Base-by-base conservation (phyloP, 2,113 vertebrate genomes). In the Marmota flaviventris region DNA sequence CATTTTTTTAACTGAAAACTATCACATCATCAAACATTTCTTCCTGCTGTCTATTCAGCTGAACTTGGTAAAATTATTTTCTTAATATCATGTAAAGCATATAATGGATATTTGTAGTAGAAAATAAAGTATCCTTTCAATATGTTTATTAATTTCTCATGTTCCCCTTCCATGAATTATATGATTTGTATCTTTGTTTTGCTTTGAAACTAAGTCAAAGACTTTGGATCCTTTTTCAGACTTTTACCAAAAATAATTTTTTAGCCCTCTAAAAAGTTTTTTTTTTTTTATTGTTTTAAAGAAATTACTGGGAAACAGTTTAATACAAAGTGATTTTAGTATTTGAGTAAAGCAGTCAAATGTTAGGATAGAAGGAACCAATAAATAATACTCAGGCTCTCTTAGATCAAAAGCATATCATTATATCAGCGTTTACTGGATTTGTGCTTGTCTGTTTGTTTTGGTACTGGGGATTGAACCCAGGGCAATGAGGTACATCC, bases 41-140 rank as follows among this genome's bases (percentile, higher is more conserved):
- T 82, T 56, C 34, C 39, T 73, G 42, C 14, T 67, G 5, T 70
- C 32, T 91, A 0, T 85, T 56, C 42, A 79, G 45, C 16, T 14
- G 24, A 93, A 42, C 14, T 95, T 94, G 27, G 32, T 67, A 65
- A 88, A 56, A 51, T 63, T 63, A 48, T 34, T 53, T 73, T 56
- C 61, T 93, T 27, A 13, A 9, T 85, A 16, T 42, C 8, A 13
- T 39, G 27, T 78, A 63, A 93, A 69, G 17, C 51, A 65, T 27
- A 37, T 32, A 45, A 34, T 51, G 13, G 77, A 53, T 91, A 75
- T 67, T 56, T 56, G 13, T 87, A 39, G 27, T 90, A 91, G 86
- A 85, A 93, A 94, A 93, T 32, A 92, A 93, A 89, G 39, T 76
- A 4, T 22, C 58, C 45, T 78, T 83, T 76, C 29, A 63, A n/a